These are phyloP conservation scores for Dromiciops gliroides DNA, from an alignment of 2,113 vertebrate genomes.

Conservation along the genomic window DNA sequence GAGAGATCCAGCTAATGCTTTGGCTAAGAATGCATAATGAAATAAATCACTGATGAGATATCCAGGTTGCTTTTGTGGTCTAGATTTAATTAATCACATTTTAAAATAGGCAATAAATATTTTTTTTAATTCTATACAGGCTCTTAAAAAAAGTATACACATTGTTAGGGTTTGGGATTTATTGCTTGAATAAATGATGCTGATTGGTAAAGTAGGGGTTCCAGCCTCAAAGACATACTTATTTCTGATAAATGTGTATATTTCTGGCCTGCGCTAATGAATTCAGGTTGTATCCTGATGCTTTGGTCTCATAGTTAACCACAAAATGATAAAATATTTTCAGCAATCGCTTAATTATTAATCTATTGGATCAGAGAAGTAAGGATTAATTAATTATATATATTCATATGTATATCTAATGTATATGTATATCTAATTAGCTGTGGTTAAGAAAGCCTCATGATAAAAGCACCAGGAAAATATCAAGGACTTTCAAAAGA, in stretches of 20 bases:
- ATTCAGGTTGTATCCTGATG: slow-evolving; percentile 14
- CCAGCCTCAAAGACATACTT: not conserved
- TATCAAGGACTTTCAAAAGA: not conserved
- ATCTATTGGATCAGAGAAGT: not conserved
- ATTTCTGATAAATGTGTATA: not conserved
- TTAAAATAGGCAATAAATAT: not conserved
- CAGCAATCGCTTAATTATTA: no score
- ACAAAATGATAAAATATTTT: slow-evolving; percentile 9
- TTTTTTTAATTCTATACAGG: not conserved
- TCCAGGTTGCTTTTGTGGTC: not conserved
- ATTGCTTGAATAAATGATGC: not conserved
- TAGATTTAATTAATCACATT: not conserved
- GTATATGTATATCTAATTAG: not conserved
- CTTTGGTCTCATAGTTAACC: not conserved
- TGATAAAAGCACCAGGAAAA: not conserved
- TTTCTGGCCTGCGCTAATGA: not conserved
- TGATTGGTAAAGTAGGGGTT: not conserved
- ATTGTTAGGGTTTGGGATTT: not conserved
- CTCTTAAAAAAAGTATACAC: not conserved
- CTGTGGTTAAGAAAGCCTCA: not conserved
- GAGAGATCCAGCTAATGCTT: not conserved
- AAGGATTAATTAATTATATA: not conserved
- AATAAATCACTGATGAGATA: not conserved
- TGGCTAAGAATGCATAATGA: not conserved
- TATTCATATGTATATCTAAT: not conserved